Conservation (phyloP, 2,888 invertebrate genomes). For the Cyclophora punctaria region DNA sequence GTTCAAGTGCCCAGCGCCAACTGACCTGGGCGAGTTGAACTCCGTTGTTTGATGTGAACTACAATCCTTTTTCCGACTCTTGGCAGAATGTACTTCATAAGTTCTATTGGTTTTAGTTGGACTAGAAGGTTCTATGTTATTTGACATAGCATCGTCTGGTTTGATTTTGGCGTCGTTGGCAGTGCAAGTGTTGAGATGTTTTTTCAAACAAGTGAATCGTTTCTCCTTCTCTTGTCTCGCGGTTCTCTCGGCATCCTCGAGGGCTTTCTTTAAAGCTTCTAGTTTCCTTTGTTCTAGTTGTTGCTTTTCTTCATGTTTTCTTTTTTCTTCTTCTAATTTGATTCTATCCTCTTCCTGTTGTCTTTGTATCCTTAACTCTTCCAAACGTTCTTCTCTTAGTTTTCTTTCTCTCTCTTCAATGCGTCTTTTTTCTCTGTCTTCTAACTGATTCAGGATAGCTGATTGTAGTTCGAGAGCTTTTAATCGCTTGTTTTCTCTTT, state of each 20-base stretch:
- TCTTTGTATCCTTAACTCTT: constrained; percentile 83
- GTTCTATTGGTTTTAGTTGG: constrained; percentile 61
- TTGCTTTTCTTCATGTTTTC: constrained; percentile 79
- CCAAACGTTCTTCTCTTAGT: constrained; percentile 84
- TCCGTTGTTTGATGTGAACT: constrained; percentile 57
- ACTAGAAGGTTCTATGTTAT: constrained; percentile 36
- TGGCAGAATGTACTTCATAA: constrained; percentile 58
- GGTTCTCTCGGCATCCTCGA: constrained; percentile 84
- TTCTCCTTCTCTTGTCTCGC: constrained; percentile 81
- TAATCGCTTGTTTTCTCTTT: constrained; percentile 86
- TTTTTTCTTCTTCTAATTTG: constrained; percentile 83
- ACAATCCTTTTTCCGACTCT: constrained; percentile 54
- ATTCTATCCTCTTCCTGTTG: constrained; percentile 82
- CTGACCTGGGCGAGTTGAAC: constrained; percentile 61
- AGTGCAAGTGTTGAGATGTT: constrained; percentile 28
- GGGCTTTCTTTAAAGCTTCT: constrained; percentile 83
- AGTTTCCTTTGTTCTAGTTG: constrained; percentile 82
- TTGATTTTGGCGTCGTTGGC: constrained; percentile 31
- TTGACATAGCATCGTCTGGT: constrained; percentile 33
- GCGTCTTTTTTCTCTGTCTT: constrained; percentile 84
- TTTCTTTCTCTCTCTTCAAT: constrained; percentile 85
- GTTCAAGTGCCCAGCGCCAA: constrained; percentile 56
- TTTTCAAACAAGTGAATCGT: constrained; percentile 50
- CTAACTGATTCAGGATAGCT: constrained; percentile 88
- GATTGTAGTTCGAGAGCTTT: constrained; percentile 91